phyloP scores from a whole-genome alignment of 2,888 invertebrate species.

The Lissonota sp. region DNA sequence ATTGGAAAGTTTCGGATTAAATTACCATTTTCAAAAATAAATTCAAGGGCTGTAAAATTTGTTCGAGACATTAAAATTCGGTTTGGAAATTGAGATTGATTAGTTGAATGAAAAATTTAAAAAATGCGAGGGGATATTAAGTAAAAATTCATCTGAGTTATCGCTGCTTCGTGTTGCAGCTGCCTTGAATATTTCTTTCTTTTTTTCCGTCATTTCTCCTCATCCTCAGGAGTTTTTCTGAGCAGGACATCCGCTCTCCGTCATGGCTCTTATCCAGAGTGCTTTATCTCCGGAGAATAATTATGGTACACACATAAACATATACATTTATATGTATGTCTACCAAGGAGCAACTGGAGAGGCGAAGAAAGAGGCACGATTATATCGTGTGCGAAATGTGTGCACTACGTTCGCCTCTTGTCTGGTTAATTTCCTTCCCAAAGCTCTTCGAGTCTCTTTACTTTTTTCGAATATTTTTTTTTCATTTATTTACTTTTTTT shows the following conservation, averaged over 20 bases:
- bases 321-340: too few species aligned
- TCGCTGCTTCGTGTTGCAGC: not conserved
- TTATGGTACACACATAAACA: constrained; percentile 19
- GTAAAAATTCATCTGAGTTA: not conserved
- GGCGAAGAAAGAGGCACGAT: constrained; percentile 34
- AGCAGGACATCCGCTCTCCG: constrained; percentile 55
- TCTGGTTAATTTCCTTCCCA: constrained; percentile 60
- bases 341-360: constrained; percentile 14
- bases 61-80: too few species aligned
- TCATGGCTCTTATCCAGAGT: constrained; percentile 39
- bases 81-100: too few species aligned
- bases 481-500: constrained; percentile 6
- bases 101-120: not conserved
- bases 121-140: not conserved
- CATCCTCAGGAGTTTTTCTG: constrained; percentile 30
- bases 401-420: constrained; percentile 48
- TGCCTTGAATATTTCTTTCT: not conserved
- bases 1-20: too few species aligned
- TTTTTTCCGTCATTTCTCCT: constrained; percentile 20
- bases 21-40: too few species aligned
- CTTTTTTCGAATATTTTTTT: constrained; percentile 26
- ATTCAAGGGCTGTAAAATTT: too few species aligned
- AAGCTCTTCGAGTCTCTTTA: constrained; percentile 42
- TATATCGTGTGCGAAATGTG: constrained; percentile 60
- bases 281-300: constrained; percentile 59